A percentile compares a stretch with the other conserved stretches of the same genome.
phyloP scores from a whole-genome alignment of 2,113 vertebrate genomes.

The Ochotona princeps region DNA sequence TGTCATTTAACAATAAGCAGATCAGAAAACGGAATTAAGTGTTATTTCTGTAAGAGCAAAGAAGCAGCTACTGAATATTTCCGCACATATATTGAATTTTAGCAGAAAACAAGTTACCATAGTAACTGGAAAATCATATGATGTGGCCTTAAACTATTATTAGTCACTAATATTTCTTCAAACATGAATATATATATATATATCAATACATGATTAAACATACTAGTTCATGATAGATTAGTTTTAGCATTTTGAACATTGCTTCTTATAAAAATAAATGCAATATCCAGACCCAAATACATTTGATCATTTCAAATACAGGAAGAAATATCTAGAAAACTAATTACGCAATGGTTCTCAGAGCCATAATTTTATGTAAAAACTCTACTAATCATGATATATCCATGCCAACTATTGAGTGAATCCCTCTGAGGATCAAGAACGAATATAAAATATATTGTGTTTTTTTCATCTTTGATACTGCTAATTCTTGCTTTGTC shows the following conservation, averaged over 20 bases:
- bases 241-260: not conserved
- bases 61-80: not conserved
- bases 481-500: too few relatives aligned
- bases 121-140: constrained; percentile 42
- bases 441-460: not conserved
- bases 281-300: not conserved
- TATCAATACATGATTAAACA: constrained; percentile 33
- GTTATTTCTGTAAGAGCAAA: not conserved
- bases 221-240: constrained; percentile 8
- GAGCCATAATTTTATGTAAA: not conserved
- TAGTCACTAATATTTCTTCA: constrained; percentile 32
- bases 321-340: not conserved
- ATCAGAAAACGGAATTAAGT: not conserved
- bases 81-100: constrained; percentile 8
- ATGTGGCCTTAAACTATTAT: not conserved
- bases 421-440: not conserved
- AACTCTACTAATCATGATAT: not conserved
- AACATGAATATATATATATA: not conserved
- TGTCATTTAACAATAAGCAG: not conserved
- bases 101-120: constrained; percentile 36
- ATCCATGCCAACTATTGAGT: not conserved
- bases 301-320: not conserved
- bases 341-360: not conserved
- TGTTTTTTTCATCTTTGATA: too few relatives aligned
- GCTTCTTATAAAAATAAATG: constrained; percentile 28